Conservation (phyloP, 2,888 invertebrate genomes). For the Frankliniella fusca region DNA sequence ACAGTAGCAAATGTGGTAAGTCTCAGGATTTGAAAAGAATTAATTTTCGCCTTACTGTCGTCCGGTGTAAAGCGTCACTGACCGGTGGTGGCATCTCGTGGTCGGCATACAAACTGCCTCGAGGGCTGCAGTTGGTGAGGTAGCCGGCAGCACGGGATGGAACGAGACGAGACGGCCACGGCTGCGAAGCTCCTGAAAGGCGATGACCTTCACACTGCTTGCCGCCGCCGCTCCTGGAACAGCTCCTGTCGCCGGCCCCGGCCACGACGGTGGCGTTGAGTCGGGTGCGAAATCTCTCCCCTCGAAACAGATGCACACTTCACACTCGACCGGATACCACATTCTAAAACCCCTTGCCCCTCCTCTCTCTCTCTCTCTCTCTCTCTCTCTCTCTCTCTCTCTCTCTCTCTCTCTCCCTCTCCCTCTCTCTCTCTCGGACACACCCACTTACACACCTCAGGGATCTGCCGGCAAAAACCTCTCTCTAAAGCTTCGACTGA, state of each 20-base stretch:
- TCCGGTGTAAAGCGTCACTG: not conserved
- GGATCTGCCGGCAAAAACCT: too few species aligned
- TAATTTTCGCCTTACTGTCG: not conserved
- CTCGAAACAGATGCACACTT: not conserved
- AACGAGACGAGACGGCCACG: not conserved
- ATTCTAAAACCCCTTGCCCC: too few species aligned
- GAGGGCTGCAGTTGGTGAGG: not conserved
- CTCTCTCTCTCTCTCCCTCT: too few species aligned
- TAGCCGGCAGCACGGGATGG: not conserved
- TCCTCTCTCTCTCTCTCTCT: too few species aligned
- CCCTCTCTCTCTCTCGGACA: too few species aligned
- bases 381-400: too few species aligned
- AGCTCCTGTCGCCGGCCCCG: too few species aligned
- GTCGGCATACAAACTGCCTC: not conserved
- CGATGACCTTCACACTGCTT: conserved; percentile 10
- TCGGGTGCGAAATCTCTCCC: conserved; percentile 18
- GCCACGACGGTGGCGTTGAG: not conserved
- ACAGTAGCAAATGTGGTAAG: not conserved
- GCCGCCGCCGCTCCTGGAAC: not conserved
- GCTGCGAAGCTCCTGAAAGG: conserved; percentile 4
- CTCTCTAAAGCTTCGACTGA: not conserved
- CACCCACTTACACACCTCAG: too few species aligned
- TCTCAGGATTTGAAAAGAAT: not conserved
- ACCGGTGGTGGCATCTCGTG: not conserved
- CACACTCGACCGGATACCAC: not conserved